Evolutionary conservation across 2,888 invertebrate genomes (phyloP).

Genomic region (Empis livida): DNA sequence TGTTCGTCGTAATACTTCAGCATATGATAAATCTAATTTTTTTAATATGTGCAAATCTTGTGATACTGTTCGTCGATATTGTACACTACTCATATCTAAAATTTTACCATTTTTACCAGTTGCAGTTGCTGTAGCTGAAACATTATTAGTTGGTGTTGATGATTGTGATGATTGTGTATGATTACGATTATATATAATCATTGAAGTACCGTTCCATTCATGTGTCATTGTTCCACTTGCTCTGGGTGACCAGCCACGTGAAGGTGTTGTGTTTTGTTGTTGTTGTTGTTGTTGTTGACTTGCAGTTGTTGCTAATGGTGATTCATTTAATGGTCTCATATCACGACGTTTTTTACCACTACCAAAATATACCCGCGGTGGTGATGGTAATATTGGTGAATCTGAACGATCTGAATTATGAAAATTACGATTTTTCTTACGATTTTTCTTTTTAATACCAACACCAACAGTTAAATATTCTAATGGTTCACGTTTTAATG

Average conservation of each 20-base stretch:
- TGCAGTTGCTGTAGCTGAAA: constrained; percentile 15
- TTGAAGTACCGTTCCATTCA: constrained; percentile 58
- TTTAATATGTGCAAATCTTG: constrained; percentile 72
- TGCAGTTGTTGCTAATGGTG: constrained; percentile 11
- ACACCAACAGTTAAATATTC: constrained; percentile 58
- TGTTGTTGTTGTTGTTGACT: constrained; percentile 14
- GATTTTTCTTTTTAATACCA: constrained; percentile 57
- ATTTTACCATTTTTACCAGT: constrained; percentile 17
- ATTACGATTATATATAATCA: constrained; percentile 52
- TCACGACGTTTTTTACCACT: constrained; percentile 42
- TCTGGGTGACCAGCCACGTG: constrained; percentile 9
- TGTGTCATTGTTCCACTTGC: constrained; percentile 8
- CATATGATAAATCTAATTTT: constrained; percentile 71
- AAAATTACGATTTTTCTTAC: constrained; percentile 45
- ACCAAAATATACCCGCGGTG: constrained; percentile 50
- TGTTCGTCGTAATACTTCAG: constrained; percentile 63
- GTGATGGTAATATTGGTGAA: constrained; percentile 53
- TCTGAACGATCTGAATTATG: constrained; percentile 47
- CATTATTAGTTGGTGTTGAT: constrained; percentile 34
- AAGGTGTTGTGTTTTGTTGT: constrained; percentile 6
- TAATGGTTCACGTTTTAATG: constrained; percentile 56
- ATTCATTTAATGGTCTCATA: constrained; percentile 41
- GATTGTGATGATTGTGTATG: constrained; percentile 42
- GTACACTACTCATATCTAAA: constrained; percentile 27
- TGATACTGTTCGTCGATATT: constrained; percentile 58